phyloP scores from a whole-genome alignment of 2,888 invertebrate genomes.

The Volucella inflata region DNA sequence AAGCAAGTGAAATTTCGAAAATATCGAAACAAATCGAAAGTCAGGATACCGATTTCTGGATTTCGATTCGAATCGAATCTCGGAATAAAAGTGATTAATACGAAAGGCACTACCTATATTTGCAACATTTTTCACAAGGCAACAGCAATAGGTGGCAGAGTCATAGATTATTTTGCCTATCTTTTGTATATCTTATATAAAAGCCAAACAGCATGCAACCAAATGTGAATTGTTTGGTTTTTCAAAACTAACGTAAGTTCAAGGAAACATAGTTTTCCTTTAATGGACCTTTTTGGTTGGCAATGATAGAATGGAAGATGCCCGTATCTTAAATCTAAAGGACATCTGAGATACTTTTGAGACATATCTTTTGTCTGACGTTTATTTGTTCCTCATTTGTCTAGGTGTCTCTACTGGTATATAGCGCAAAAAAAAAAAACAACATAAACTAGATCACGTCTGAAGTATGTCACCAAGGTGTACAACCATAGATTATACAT shows the following conservation, averaged over 20 bases:
- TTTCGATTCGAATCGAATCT: too few species aligned
- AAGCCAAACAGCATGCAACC: conserved; percentile 32
- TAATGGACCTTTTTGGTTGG: conserved; percentile 24
- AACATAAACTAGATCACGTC: conserved; percentile 65
- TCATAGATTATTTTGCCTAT: conserved; percentile 46
- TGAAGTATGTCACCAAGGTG: conserved; percentile 66
- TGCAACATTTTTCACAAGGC: conserved; percentile 17
- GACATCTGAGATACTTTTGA: conserved; percentile 66
- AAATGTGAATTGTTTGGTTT: conserved; percentile 26
- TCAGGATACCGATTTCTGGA: too few species aligned
- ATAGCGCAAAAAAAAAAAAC: conserved; percentile 5
- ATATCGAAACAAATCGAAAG: too few species aligned
- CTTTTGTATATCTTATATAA: conserved; percentile 15
- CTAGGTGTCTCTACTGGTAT: conserved; percentile 7
- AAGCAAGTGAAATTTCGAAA: too few species aligned
- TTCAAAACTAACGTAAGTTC: conserved; percentile 40
- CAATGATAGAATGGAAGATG: conserved; percentile 59
- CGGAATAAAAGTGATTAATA: too few species aligned
- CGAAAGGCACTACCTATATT: conserved; percentile 41
- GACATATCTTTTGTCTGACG: conserved; percentile 54
- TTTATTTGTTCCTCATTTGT: conserved; percentile 16
- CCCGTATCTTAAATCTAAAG: conserved; percentile 44
- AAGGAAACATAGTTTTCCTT: conserved; percentile 52
- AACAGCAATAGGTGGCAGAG: conserved; percentile 50
- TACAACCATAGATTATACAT: conserved; percentile 33